phyloP scores from a whole-genome alignment of 2,888 invertebrate species.

The Timandra comae region DNA sequence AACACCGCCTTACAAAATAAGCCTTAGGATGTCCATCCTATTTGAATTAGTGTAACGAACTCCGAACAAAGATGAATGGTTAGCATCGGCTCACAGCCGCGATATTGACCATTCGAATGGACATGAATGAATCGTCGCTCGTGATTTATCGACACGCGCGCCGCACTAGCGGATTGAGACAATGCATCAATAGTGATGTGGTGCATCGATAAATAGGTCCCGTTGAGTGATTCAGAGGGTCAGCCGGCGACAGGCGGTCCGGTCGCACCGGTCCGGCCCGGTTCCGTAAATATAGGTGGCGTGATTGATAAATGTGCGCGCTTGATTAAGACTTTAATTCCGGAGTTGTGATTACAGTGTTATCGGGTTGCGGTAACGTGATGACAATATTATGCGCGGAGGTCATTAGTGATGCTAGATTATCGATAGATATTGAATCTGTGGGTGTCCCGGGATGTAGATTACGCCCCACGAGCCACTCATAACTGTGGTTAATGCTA shows the following conservation, averaged over 20 bases:
- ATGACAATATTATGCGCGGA: constrained; percentile 44
- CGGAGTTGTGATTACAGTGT: constrained; percentile 38
- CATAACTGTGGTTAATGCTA: neutral
- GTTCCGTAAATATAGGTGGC: constrained; percentile 35
- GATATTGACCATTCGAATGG: constrained; percentile 19
- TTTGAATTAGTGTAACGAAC: constrained; percentile 20
- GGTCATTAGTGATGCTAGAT: constrained; percentile 27
- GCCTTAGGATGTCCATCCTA: constrained; percentile 10
- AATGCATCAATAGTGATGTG: constrained; percentile 55
- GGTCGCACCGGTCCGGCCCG: constrained; percentile 33
- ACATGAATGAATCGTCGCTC: constrained; percentile 33
- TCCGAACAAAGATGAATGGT: constrained; percentile 29
- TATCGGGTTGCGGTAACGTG: constrained; percentile 39
- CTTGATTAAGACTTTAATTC: constrained; percentile 60
- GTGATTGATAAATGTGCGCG: constrained; percentile 51
- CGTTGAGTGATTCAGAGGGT: constrained; percentile 46
- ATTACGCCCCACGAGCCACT: constrained; percentile 5
- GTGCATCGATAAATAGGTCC: constrained; percentile 47
- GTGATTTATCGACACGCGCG: constrained; percentile 28
- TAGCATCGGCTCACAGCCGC: constrained; percentile 16
- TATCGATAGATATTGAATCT: constrained; percentile 32
- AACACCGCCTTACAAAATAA: constrained; percentile 10
- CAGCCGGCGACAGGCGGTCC: constrained; percentile 27
- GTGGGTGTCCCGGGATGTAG: constrained; percentile 14
- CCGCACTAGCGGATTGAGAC: constrained; percentile 35